Conservation (phyloP, 92 coral and sea anemone species). For the Epizoanthus ramosus region DNA sequence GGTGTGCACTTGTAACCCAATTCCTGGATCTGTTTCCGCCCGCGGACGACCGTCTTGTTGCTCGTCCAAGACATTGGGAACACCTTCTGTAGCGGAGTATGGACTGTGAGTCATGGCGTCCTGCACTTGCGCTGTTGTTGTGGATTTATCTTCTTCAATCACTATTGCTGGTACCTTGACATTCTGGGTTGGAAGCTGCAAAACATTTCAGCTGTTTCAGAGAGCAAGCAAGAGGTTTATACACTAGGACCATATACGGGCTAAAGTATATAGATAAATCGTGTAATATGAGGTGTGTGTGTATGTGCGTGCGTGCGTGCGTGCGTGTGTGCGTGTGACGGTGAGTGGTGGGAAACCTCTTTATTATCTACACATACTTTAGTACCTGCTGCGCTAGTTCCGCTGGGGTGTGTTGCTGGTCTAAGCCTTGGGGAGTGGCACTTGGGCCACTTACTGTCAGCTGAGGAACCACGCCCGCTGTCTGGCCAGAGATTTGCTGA, state of each 20-base stretch:
- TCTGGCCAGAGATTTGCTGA: too few relatives aligned
- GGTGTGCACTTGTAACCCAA: neutral
- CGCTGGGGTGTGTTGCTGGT: neutral
- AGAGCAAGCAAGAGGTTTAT: neutral
- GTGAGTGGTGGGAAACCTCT: too few relatives aligned
- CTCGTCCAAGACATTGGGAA: neutral
- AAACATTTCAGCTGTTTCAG: neutral
- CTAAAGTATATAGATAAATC: too few relatives aligned
- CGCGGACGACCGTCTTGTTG: neutral
- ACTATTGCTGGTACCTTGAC: conserved; percentile 14
- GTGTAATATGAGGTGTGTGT: too few relatives aligned
- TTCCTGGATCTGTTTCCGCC: conserved; percentile 17
- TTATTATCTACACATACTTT: neutral
- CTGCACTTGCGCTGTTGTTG: neutral
- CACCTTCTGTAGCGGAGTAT: neutral
- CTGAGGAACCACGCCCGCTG: too few relatives aligned
- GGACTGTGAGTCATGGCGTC: neutral
- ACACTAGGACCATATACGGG: neutral
- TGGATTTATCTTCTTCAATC: neutral
- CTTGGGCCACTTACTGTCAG: too few relatives aligned
- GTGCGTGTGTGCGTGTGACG: too few relatives aligned
- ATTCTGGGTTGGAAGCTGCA: neutral
- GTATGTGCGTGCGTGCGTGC: too few relatives aligned
- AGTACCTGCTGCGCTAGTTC: neutral
- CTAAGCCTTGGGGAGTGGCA: neutral